Base-by-base conservation (phyloP, 2,888 invertebrate genomes). In the Zygothrica quintamaculata region DNA sequence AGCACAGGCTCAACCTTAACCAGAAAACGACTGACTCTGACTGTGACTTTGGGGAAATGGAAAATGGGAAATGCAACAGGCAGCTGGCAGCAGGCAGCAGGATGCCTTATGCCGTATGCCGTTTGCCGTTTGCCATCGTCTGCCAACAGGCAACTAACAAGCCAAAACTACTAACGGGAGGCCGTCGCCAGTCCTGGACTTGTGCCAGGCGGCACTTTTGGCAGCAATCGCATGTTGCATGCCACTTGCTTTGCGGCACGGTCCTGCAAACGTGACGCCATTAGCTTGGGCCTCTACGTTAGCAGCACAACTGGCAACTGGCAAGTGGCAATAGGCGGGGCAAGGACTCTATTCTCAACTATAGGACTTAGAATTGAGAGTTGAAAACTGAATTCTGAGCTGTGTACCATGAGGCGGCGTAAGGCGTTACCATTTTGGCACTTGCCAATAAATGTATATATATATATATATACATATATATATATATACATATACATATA, bases 211-310 rank as follows among this genome's bases (percentile, higher is more conserved):
- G 81, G 88, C 89, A 89, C 87, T 88, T 78, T 80, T 77, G 88
- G 88, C 88, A 87, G 82, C 86, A 88, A 88, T 89, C 89, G 88
- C 89, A 88, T 88, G 88, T 88, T 88, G 88, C 88, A 89, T 88
- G 88, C 88, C 88, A 89, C 89, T 74, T 57, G 72, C 59, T 85
- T 80, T 70, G 77, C 65, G 76, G 81, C 68, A 74, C 60, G 64
- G 58, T 52, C 70, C 67, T 71, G 80, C 74, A 87, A 87, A 88
- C 88, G 88, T 88, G 89, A 89, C 79, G 88, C 89, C 88, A 89
- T 88, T 88, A 88, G 86, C 77, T 69, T 69, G 79, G 44, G 79
- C 76, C 80, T 51, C 46, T 51, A 29, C n/a, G 29, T 7, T 29
- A 29, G 29, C 5, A 8, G 26, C 4, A 26, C 8, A 26, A n/a